Conservation (phyloP, 37 sponge, comb jelly and placozoan genomes). For the Axinella damicornis region DNA sequence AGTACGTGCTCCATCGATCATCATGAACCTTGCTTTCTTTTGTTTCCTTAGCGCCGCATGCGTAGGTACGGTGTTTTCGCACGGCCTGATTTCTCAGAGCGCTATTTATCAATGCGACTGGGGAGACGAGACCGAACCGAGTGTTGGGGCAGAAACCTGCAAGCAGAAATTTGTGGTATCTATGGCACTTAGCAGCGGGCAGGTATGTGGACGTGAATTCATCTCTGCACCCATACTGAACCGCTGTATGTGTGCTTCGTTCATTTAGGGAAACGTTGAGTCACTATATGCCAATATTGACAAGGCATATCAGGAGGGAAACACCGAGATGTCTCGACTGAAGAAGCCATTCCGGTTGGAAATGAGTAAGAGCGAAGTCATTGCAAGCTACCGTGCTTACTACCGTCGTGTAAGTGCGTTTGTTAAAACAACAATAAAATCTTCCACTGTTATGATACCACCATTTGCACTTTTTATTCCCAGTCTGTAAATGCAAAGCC, state of each 20-base stretch:
- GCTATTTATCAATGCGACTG: slow-evolving; percentile 25
- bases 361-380: slow-evolving; percentile 57
- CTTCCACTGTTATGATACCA: not conserved
- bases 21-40: too few species aligned
- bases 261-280: slow-evolving; percentile 55
- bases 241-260: not conserved
- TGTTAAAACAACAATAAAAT: not conserved
- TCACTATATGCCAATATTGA: slow-evolving; percentile 81
- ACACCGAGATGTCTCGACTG: slow-evolving; percentile 24
- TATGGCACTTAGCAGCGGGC: slow-evolving; percentile 69
- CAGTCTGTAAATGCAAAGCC: slow-evolving; percentile 80
- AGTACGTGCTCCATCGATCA: too few species aligned
- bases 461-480: not conserved
- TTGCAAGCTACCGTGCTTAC: slow-evolving; percentile 65
- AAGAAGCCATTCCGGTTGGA: slow-evolving; percentile 84
- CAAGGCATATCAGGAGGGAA: slow-evolving; percentile 57
- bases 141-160: slow-evolving; percentile 25
- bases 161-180: slow-evolving; percentile 74
- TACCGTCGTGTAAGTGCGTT: slow-evolving; percentile 66
- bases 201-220: slow-evolving; percentile 29
- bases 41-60: too few species aligned
- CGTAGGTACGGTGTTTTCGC: too few species aligned
- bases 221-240: not conserved
- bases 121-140: slow-evolving; percentile 40
- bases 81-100: slow-evolving; percentile 59